Percentiles rank a stretch among this genome's conserved stretches.
Conservation (phyloP, 2,888 invertebrate genomes). For the Tineola bisselliella region DNA sequence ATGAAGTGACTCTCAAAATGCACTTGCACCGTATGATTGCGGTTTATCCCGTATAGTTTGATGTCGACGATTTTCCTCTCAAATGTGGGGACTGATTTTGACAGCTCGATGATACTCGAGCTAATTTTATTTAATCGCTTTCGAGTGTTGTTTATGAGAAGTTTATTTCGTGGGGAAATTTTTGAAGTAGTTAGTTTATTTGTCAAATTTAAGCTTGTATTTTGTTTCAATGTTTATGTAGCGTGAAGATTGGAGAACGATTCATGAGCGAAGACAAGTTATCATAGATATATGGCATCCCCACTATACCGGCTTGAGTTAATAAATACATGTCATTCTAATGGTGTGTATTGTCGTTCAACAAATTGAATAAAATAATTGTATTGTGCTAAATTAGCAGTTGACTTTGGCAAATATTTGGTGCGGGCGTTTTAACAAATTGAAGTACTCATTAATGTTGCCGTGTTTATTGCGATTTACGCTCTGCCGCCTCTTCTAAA, state of each 20-base stretch:
- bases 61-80: neutral
- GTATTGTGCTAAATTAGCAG: neutral
- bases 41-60: neutral
- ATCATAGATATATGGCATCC: too few relatives aligned
- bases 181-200: too few relatives aligned
- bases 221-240: too few relatives aligned
- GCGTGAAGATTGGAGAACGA: too few relatives aligned
- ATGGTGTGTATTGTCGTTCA: neutral
- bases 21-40: neutral
- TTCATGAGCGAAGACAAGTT: too few relatives aligned
- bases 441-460: neutral
- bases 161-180: neutral
- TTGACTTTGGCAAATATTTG: neutral
- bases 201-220: too few relatives aligned
- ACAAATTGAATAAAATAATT: neutral
- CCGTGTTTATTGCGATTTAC: neutral
- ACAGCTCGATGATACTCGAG: neutral
- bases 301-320: too few relatives aligned
- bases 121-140: slow-evolving; percentile 4
- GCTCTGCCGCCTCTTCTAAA: neutral
- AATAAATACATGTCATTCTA: neutral
- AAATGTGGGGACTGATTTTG: neutral
- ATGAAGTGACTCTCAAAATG: too few relatives aligned
- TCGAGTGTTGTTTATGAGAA: neutral
- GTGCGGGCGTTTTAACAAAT: neutral